These are phyloP conservation scores for Noctilio leporinus DNA, from an alignment of 2,113 vertebrate species.

Conservation along the genomic window DNA sequence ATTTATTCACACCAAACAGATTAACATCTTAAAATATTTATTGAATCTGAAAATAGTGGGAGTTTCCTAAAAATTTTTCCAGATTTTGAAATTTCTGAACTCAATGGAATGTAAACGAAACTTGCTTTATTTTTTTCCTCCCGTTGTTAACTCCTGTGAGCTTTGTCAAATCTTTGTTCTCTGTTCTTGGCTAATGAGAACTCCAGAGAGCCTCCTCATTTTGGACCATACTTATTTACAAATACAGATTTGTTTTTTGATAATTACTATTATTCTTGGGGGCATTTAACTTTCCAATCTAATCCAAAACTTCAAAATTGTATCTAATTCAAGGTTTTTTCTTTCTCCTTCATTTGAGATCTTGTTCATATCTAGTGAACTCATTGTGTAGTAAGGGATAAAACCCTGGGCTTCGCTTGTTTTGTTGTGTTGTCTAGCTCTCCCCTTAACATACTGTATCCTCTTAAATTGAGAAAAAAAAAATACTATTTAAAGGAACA, in stretches of 20 bases:
- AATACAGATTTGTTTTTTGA: not conserved
- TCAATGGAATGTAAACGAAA: not conserved
- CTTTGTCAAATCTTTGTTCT: not conserved
- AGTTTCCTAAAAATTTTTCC: not conserved
- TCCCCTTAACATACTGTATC: not conserved
- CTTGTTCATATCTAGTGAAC: not conserved
- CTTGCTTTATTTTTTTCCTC: not conserved
- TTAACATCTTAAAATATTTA: not conserved
- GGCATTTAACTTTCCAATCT: not conserved
- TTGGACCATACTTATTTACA: not conserved
- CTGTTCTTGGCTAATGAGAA: not conserved
- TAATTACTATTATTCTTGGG: not conserved
- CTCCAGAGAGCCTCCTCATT: not conserved
- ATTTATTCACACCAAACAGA: not conserved
- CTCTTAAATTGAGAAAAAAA: not conserved
- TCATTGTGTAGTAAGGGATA: not conserved
- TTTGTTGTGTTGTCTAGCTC: not conserved
- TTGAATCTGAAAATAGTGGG: not conserved
- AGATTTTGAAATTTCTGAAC: conserved; percentile 3
- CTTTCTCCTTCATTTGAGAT: not conserved
- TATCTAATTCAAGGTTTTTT: not conserved
- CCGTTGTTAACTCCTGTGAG: not conserved
- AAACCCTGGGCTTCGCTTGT: not conserved
- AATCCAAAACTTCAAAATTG: not conserved
- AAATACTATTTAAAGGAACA: not conserved